Evolutionary conservation across 2,797 vertebrate species (phyloP), one percentile per base, ranked within the genome.

Genomic region (Hydrolagus colliei): DNA sequence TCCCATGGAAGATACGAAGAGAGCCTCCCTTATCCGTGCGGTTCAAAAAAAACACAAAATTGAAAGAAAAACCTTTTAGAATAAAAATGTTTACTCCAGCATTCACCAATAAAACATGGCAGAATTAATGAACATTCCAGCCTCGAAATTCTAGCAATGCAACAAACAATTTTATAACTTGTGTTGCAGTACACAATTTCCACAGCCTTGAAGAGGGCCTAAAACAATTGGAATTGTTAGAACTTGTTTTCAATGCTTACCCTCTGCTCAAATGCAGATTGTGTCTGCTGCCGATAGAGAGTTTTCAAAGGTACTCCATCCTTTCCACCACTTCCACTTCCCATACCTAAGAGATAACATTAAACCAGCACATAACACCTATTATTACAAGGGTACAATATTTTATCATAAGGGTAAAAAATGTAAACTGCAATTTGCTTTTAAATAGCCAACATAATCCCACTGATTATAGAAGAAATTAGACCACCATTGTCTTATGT

Each of bases 211-310:
- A 6, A 22, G 89, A 89, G 88, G 87, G 85, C 73, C 86, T 88
- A 86, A 65, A 72, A 86, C 76, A 22, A 72, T 16, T 87, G 27
- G 87, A 88, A 87, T 9, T 0, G 0, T 89, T 78, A 8, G 16
- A 82, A 61, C 87, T 87, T 88, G 88, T 11, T 73, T 67, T 16
- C 9, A 82, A 75, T 87, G 88, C 93, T 89, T 97, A 99, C 98
- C 97, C 97, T 95, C 91, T 99, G 98, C 75, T 99, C 98, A 86
- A 99, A 90, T 86, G 97, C 96, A 10, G 97, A 95, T 89, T 98
- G 97, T 0, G 98, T 99, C 93, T 99, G 98, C 86, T 99, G 98
- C 89, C 98, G 94, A 87, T 98, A 92, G n/a, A 99, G 96, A 85
- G 95, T 95, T 95, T 99, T 99, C 92, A 98, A 93, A n/a, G 97